Conservation (phyloP, 2,888 invertebrate species). For the Brenthis ino region DNA sequence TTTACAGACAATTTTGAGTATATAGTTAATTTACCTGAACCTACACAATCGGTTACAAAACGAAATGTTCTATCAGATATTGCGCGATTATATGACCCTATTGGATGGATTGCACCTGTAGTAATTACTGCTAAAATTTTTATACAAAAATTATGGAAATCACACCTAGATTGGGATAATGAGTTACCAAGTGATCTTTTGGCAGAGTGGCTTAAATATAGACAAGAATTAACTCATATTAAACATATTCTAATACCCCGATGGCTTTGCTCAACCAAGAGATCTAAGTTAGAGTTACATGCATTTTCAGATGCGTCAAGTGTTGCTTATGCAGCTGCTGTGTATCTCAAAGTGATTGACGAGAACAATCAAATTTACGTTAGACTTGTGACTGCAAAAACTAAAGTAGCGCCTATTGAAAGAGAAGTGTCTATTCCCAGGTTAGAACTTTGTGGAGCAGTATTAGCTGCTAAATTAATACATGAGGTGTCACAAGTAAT, state of each 20-base stretch:
- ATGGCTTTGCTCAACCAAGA: conserved; percentile 27
- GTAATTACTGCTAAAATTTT: conserved; percentile 38
- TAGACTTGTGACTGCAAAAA: conserved; percentile 27
- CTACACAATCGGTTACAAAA: conserved; percentile 33
- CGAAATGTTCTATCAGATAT: conserved; percentile 41
- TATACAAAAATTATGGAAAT: conserved; percentile 42
- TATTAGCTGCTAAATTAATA: no score
- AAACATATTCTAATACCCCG: conserved; percentile 34
- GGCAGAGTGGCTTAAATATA: conserved; percentile 32
- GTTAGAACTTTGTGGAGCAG: no score
- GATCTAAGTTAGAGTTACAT: conserved; percentile 33
- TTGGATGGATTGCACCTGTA: conserved; percentile 45
- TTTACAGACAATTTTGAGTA: no score
- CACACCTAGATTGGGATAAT: conserved; percentile 39
- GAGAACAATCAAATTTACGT: conserved; percentile 21
- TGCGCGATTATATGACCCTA: conserved; percentile 44
- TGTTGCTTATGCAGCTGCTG: conserved; percentile 38
- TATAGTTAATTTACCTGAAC: no score
- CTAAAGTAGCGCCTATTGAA: no score
- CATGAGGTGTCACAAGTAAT: no score
- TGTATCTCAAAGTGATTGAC: conserved; percentile 34
- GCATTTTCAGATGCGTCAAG: conserved; percentile 40
- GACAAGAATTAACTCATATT: conserved; percentile 23
- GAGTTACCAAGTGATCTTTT: conserved; percentile 24
- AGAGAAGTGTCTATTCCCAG: no score